Percentiles rank a stretch among this genome's conserved stretches.
Conservation (phyloP, 2,113 vertebrate genomes). For the Anas platyrhynchos region DNA sequence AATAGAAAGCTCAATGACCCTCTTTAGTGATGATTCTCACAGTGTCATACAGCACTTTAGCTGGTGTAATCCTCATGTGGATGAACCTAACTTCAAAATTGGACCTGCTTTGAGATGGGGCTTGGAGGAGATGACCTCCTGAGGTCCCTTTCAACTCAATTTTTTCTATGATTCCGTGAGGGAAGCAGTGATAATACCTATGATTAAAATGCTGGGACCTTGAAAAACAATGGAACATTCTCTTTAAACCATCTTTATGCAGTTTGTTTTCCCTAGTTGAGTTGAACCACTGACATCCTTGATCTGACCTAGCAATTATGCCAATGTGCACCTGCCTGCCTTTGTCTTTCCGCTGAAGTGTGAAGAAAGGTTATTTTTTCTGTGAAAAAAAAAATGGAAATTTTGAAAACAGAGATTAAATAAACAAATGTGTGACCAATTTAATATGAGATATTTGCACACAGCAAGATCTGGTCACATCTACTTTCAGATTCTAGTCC, state of each 20-base stretch:
- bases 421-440: slow-evolving; percentile 51
- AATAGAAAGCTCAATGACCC: neutral
- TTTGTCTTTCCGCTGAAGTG: neutral
- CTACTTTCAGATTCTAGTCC: slow-evolving; percentile 13
- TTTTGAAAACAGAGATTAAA: slow-evolving; percentile 64
- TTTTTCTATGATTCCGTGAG: neutral
- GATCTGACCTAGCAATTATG: neutral
- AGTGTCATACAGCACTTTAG: neutral
- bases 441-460: slow-evolving; percentile 35
- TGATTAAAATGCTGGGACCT: neutral
- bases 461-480: slow-evolving; percentile 25
- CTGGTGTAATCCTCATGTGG: neutral
- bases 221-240: neutral
- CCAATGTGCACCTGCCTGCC: neutral
- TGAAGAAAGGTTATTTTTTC: slow-evolving; percentile 35
- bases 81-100: neutral
- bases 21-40: neutral
- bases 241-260: neutral
- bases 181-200: neutral
- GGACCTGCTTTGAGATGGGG: neutral
- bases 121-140: neutral
- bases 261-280: neutral
- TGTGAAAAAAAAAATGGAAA: neutral
- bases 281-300: neutral
- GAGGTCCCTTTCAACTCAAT: neutral